Conservation (phyloP, 2,113 vertebrate genomes). For the Gila orcuttii region DNA sequence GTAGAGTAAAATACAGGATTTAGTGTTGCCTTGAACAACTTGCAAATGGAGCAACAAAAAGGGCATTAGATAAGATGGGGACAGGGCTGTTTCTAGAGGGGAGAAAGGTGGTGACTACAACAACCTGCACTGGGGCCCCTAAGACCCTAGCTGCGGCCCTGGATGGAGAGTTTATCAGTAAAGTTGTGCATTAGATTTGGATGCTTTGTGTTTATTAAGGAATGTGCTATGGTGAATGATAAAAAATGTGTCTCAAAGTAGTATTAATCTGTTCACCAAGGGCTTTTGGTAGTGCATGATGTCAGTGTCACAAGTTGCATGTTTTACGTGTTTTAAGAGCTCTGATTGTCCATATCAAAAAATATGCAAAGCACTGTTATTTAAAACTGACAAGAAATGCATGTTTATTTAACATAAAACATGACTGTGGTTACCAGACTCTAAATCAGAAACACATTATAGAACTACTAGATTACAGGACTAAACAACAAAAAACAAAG, state of each 20-base stretch:
- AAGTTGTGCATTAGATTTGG: background rate
- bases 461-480: too few relatives aligned
- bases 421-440: background rate
- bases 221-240: conserved; percentile 18
- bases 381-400: background rate
- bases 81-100: too few relatives aligned
- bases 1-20: background rate
- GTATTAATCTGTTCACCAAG: background rate
- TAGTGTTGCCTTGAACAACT: conserved; percentile 12
- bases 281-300: conserved; percentile 12
- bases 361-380: conserved; percentile 12
- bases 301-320: background rate
- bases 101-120: too few relatives aligned
- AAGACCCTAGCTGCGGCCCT: too few relatives aligned
- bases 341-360: background rate
- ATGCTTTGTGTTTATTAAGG: background rate
- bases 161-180: background rate
- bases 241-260: background rate
- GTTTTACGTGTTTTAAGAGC: background rate
- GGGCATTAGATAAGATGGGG: background rate
- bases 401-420: background rate
- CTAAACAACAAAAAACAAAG: too few relatives aligned
- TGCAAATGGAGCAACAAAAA: background rate
- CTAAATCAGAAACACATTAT: background rate
- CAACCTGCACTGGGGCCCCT: too few relatives aligned